Base-by-base conservation (phyloP, 2,888 invertebrate genomes). In the Dryadula phaetusa region DNA sequence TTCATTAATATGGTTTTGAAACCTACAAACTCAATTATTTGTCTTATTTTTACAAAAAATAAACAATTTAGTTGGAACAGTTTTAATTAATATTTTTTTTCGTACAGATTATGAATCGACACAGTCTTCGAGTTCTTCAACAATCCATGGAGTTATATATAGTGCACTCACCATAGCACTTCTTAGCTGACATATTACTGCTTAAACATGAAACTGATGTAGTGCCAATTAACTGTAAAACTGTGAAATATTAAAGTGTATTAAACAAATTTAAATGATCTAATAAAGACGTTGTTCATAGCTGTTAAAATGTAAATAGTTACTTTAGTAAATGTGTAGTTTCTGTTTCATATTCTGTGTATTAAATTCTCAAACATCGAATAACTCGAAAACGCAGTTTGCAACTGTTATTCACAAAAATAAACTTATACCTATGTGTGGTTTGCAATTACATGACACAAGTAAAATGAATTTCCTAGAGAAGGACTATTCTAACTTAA, bases 81-180 rank as follows among this genome's bases (percentile, higher is more conserved):
- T 1, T 52, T 0, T 54, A 32, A 28, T 32, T 42, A 44, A 60
- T 60, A 28, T 14, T 25, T 4, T 22, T 71, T 74, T 58, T 52
- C 40, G 42, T 63, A 69, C 81, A 88, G 92, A 91, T 85, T 92
- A 90, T 78, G 92, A 91, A 80, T 89, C 91, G 42, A 89, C 91
- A 12, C 91, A 90, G 74, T 85, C 90, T 62, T 90, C 92, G 6
- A 79, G 82, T 34, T 82, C 86, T 18, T 67, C 79, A 32, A 74
- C 75, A 62, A 72, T 76, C 32, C 78, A 77, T 28, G 77, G 79
- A 42, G 71, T 76, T 28, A 70, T 81, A 44, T 76, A 85, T 73
- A 73, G 80, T 74, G 76, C 80, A 44, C 40, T 85, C 10, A 79
- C 78, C 64, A 76, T 83, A 32, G 70, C 81, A 14, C 62, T 88